Conservation (phyloP, 1,140 invertebrate genomes). For the Littorina saxatilis region DNA sequence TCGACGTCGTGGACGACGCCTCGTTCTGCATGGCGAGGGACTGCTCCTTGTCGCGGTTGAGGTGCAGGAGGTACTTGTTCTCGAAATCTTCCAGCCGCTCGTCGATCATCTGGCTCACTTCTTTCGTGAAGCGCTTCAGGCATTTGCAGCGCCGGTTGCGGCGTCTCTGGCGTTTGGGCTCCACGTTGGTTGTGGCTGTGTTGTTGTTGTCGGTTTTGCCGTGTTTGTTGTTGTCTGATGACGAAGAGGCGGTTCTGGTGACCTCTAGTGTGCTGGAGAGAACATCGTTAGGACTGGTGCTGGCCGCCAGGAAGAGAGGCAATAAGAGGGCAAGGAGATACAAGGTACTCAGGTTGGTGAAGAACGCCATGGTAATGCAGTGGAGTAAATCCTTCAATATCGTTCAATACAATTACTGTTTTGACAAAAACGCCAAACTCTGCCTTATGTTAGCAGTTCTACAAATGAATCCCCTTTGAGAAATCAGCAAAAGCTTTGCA, state of each 20-base stretch:
- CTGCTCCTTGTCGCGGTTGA: conserved; percentile 22
- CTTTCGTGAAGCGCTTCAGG: conserved; percentile 28
- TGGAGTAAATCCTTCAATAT: too few species aligned
- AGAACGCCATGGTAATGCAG: too few species aligned
- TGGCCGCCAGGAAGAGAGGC: neutral
- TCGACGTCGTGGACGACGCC: conserved; percentile 10
- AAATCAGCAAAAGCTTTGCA: too few species aligned
- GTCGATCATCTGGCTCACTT: conserved; percentile 26
- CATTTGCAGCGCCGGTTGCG: conserved; percentile 29
- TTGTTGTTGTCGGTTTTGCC: neutral
- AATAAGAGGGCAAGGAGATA: neutral
- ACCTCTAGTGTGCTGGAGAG: neutral
- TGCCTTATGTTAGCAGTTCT: too few species aligned
- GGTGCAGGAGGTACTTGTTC: conserved; percentile 32
- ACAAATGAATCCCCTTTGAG: too few species aligned
- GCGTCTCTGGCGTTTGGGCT: neutral
- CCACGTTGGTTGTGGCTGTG: too few species aligned
- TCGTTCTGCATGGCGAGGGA: conserved; percentile 19
- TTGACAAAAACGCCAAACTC: too few species aligned
- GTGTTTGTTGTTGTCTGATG: neutral
- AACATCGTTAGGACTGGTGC: neutral
- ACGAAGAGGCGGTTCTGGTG: neutral
- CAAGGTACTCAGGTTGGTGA: neutral
- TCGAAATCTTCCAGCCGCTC: conserved; percentile 31
- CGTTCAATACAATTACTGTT: too few species aligned